phyloP scores from a whole-genome alignment of 2,888 invertebrate species.

The Ichneumoninae sp. region DNA sequence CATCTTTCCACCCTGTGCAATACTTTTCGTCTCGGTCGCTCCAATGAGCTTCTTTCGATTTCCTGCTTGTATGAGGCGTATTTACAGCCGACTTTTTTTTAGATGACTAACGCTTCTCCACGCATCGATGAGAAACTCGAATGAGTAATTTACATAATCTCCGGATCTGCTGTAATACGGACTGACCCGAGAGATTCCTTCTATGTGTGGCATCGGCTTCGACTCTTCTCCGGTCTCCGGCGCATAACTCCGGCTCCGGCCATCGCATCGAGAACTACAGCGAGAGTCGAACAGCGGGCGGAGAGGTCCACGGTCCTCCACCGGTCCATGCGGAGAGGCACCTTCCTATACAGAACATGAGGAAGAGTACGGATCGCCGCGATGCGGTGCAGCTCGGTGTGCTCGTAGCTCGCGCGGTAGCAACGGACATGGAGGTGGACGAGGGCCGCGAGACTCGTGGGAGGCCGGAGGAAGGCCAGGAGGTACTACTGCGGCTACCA shows the following conservation, averaged over 20 bases:
- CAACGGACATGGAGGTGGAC: constrained; percentile 49
- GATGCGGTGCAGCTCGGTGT: constrained; percentile 44
- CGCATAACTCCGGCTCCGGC: constrained; percentile 24
- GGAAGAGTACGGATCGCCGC: constrained; percentile 24
- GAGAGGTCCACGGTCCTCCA: constrained; percentile 38
- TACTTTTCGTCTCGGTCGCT: too few relatives aligned
- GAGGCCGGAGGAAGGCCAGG: constrained; percentile 59
- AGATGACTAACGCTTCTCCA: neutral
- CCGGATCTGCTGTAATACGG: neutral
- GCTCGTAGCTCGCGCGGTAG: constrained; percentile 38
- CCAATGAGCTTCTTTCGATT: too few relatives aligned
- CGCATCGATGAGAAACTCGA: neutral
- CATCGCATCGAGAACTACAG: constrained; percentile 46
- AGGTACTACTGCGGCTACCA: constrained; percentile 29
- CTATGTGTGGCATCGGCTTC: neutral
- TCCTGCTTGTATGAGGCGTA: too few relatives aligned
- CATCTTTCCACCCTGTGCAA: neutral
- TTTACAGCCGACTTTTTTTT: neutral
- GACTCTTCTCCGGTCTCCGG: neutral
- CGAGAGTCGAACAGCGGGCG: constrained; percentile 16
- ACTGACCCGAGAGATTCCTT: neutral
- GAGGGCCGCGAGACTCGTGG: constrained; percentile 43
- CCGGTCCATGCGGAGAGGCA: constrained; percentile 31
- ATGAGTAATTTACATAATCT: neutral
- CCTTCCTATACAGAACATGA: constrained; percentile 13